Evolutionary conservation across 2,888 invertebrate genomes (phyloP).

Genomic region (Drosophila nr. perissopoda): DNA sequence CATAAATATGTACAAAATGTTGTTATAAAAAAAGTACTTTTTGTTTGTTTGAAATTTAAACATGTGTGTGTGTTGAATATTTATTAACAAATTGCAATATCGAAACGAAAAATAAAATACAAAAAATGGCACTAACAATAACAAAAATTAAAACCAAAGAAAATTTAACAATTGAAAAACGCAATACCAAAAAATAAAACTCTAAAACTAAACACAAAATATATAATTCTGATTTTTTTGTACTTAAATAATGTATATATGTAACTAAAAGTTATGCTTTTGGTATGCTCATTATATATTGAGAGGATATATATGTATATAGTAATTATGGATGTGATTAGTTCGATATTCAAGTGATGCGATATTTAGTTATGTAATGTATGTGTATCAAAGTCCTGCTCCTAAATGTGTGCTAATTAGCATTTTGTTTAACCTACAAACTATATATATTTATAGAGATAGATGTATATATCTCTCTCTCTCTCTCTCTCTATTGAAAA

Average conservation of each 20-base stretch:
- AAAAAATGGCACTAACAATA: constrained; percentile 68
- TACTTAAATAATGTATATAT: constrained; percentile 36
- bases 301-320: constrained; percentile 32
- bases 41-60: constrained; percentile 12
- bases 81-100: constrained; percentile 41
- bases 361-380: constrained; percentile 12
- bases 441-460: constrained; percentile 20
- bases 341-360: constrained; percentile 31
- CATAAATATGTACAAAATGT: constrained; percentile 63
- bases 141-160: constrained; percentile 13
- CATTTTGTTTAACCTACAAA: constrained; percentile 71
- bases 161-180: constrained; percentile 17
- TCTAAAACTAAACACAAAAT: constrained; percentile 29
- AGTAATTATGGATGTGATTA: constrained; percentile 37
- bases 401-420: constrained; percentile 35
- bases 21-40: constrained; percentile 8
- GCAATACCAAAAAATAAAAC: constrained; percentile 23
- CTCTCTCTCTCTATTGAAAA: constrained; percentile 87
- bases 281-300: constrained; percentile 62
- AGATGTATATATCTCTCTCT: not conserved
- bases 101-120: constrained; percentile 26
- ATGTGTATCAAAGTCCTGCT: constrained; percentile 53
- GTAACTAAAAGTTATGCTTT: constrained; percentile 63
- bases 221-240: constrained; percentile 19
- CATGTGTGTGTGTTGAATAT: constrained; percentile 22